Evolutionary conservation across 2,797 vertebrate genomes (phyloP).

Genomic region (Propithecus deckenii): DNA sequence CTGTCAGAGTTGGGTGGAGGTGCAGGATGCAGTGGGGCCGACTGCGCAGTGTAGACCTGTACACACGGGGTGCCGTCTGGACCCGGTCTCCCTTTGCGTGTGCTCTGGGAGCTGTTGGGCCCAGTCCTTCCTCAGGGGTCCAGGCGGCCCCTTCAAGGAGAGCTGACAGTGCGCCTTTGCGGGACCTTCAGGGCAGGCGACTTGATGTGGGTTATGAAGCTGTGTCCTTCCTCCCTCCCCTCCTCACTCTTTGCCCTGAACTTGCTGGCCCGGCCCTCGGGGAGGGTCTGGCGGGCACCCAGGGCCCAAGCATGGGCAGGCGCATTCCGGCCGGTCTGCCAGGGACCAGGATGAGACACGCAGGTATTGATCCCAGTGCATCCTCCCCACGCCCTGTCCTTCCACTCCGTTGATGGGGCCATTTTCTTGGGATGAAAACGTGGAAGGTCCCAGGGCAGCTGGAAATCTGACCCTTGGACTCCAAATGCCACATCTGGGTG

Average conservation of each 20-base stretch:
- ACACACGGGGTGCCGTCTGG: neutral
- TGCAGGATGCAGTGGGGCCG: too few species aligned
- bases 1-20: too few species aligned
- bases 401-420: neutral
- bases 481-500: neutral
- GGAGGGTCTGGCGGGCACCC: neutral
- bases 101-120: neutral
- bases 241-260: too few species aligned
- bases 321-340: neutral
- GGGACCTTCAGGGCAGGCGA: too few species aligned
- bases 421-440: neutral
- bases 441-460: neutral
- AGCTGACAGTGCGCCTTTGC: neutral
- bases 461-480: neutral
- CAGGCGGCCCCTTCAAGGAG: neutral
- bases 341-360: neutral
- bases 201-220: neutral
- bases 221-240: neutral
- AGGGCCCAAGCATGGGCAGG: neutral
- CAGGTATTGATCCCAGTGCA: neutral
- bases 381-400: too few species aligned
- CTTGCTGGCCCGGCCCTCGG: neutral
- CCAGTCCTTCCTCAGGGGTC: neutral
- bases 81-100: neutral
- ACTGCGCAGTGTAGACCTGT: neutral